Conservation (phyloP, 2,888 invertebrate genomes). For the Volucella inflata region DNA sequence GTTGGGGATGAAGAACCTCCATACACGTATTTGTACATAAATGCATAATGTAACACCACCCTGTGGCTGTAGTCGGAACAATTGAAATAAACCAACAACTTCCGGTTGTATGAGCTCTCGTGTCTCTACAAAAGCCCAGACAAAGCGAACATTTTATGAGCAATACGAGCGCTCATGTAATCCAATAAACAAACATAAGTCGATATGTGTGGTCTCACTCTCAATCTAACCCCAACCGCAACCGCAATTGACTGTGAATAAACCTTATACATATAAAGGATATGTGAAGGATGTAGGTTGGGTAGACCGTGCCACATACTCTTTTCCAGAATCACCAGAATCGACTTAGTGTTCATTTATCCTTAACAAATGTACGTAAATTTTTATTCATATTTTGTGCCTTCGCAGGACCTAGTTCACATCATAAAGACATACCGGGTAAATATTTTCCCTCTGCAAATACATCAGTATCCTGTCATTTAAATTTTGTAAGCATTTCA, state of each 20-base stretch:
- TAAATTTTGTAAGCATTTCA: conserved; percentile 50
- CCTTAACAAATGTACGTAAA: neutral
- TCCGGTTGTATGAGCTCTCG: neutral
- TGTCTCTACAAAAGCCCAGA: neutral
- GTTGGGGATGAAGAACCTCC: neutral
- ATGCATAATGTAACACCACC: neutral
- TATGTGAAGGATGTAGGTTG: neutral
- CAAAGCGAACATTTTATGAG: neutral
- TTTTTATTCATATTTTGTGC: conserved; percentile 32
- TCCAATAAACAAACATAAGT: conserved; percentile 20
- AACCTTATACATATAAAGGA: neutral
- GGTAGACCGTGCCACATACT: no score
- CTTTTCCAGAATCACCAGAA: neutral
- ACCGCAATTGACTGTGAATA: conserved; percentile 26
- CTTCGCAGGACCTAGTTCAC: neutral
- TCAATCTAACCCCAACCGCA: conserved; percentile 2
- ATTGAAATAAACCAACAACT: conserved; percentile 21
- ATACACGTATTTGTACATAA: neutral
- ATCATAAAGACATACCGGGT: neutral
- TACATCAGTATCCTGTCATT: conserved; percentile 65
- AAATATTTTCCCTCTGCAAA: conserved; percentile 20
- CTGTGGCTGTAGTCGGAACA: conserved; percentile 8
- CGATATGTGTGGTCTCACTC: neutral
- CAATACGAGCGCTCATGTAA: conserved; percentile 1
- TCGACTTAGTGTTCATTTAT: neutral